Percentiles rank a stretch among this genome's conserved stretches.
Evolutionary conservation across 1,140 invertebrate genomes (phyloP).

Genomic region (Penaeus indicus): DNA sequence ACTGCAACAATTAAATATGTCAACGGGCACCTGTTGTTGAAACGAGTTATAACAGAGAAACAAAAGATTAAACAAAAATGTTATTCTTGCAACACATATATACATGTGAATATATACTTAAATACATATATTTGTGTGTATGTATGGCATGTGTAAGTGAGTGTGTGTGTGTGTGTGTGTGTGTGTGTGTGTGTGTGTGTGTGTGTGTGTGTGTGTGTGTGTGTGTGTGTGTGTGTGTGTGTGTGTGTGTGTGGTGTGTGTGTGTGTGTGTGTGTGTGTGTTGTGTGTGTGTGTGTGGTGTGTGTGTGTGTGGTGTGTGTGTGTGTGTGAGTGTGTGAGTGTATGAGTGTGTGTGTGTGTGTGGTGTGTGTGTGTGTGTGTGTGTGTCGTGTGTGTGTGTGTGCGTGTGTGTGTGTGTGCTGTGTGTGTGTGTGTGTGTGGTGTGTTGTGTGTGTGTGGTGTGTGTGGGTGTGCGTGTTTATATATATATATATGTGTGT

Average conservation of each 20-base stretch:
- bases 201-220: background rate
- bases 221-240: constrained; percentile 5
- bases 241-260: background rate
- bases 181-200: background rate
- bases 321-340: background rate
- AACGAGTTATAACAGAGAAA: too few relatives aligned
- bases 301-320: background rate
- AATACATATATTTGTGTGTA: background rate
- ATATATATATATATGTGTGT: too few relatives aligned
- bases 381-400: too few relatives aligned
- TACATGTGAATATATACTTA: background rate
- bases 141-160: background rate
- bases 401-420: too few relatives aligned
- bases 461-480: too few relatives aligned
- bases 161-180: background rate
- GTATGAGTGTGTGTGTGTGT: too few relatives aligned
- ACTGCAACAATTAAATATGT: too few relatives aligned
- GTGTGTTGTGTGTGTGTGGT: too few relatives aligned
- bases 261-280: background rate
- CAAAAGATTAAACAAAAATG: too few relatives aligned
- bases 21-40: too few relatives aligned
- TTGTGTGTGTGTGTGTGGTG: background rate
- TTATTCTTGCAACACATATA: background rate
- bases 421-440: too few relatives aligned
- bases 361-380: too few relatives aligned